A percentile compares a stretch with the other conserved stretches of the same genome.
Evolutionary conservation across 2,888 invertebrate species (phyloP).

Genomic region (Asteroscopus sphinx): DNA sequence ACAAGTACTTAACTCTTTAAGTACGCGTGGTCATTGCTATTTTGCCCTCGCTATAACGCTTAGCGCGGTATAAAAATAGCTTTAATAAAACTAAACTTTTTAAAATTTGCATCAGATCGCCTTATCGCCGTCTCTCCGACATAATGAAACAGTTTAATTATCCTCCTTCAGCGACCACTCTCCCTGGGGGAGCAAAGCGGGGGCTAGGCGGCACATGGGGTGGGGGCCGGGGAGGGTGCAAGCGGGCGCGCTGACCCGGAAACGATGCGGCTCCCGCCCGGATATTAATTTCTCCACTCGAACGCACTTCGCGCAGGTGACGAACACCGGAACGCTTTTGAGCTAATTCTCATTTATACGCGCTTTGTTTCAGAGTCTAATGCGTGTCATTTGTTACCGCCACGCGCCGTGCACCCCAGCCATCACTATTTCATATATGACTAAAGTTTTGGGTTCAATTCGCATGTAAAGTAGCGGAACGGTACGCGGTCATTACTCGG

Average conservation of each 20-base stretch:
- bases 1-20: too few relatives aligned
- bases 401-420: background rate
- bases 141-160: constrained; percentile 78
- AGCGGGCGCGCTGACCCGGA: constrained; percentile 73
- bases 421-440: background rate
- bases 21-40: background rate
- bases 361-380: constrained; percentile 39
- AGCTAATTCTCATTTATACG: constrained; percentile 52
- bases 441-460: constrained; percentile 5
- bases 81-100: constrained; percentile 47
- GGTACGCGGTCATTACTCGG: background rate
- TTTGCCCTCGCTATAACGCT: background rate
- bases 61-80: background rate
- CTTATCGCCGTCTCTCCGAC: constrained; percentile 61
- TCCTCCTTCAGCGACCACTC: constrained; percentile 61
- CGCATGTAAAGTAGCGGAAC: background rate
- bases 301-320: constrained; percentile 69
- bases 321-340: constrained; percentile 56
- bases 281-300: constrained; percentile 80
- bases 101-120: constrained; percentile 58
- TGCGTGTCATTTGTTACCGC: constrained; percentile 23
- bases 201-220: background rate
- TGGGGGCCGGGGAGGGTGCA: constrained; percentile 18
- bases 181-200: constrained; percentile 2
- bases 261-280: constrained; percentile 74